A percentile compares a stretch with the other conserved stretches of the same genome.
These are phyloP conservation scores for Macrosteles quadrilineatus DNA, from an alignment of 1,140 invertebrate genomes.

Conservation along the genomic window DNA sequence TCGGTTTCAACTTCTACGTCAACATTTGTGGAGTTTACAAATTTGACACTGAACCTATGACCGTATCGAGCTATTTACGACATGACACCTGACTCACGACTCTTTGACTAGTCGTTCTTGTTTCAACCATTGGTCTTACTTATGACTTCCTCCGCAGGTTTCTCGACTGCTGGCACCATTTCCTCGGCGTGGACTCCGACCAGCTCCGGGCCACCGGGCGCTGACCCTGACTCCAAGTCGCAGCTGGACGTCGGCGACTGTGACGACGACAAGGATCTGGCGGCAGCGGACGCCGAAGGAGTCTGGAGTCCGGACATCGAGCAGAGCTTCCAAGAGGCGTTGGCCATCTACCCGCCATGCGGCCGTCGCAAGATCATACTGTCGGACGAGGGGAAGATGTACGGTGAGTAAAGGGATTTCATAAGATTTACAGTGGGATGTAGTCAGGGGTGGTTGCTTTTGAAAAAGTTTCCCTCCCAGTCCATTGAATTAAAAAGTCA, in stretches of 20 bases:
- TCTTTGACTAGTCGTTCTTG: too few species aligned
- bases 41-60: too few species aligned
- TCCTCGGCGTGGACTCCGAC: conserved; percentile 82
- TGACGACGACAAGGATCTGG: conserved; percentile 84
- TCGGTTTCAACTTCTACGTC: too few species aligned
- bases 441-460: too few species aligned
- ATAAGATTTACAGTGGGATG: too few species aligned
- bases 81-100: too few species aligned
- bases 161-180: conserved; percentile 80
- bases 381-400: conserved; percentile 99
- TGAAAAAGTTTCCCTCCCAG: too few species aligned
- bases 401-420: conserved; percentile 81
- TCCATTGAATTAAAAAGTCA: too few species aligned
- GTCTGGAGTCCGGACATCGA: conserved; percentile 99
- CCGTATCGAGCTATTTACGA: too few species aligned
- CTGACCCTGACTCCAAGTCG: conserved; percentile 50
- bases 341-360: conserved; percentile 99
- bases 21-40: too few species aligned
- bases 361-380: conserved; percentile 99
- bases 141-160: conserved; percentile 52
- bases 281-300: conserved; percentile 95
- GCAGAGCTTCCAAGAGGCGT: conserved; percentile 99
- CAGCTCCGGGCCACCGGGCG: conserved; percentile 64
- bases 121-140: too few species aligned
- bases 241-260: conserved; percentile 82